Evolutionary conservation across 1,140 invertebrate species (phyloP).

Genomic region (Calliphora vicina): DNA sequence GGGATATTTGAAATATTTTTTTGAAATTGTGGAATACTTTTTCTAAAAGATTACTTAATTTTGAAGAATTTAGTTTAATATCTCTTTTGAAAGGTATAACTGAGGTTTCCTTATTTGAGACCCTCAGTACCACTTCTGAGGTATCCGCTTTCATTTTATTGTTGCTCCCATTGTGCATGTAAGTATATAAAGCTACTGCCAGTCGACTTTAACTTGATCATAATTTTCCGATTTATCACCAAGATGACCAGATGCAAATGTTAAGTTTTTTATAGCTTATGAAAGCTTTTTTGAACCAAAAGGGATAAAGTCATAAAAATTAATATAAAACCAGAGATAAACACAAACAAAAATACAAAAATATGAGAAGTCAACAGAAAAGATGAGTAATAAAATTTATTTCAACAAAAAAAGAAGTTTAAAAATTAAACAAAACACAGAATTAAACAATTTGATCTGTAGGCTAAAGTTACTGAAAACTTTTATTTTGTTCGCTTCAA

Average conservation of each 20-base stretch:
- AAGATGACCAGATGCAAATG: constrained; percentile 3
- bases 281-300: neutral
- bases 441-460: neutral
- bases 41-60: no score
- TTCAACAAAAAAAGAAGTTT: neutral
- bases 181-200: neutral
- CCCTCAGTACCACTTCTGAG: no score
- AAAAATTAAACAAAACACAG: neutral
- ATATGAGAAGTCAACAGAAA: neutral
- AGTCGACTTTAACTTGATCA: neutral
- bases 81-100: no score
- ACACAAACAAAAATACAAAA: neutral
- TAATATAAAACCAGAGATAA: neutral
- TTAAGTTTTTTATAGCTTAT: neutral
- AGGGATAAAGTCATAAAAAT: constrained; percentile 32
- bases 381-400: constrained; percentile 15
- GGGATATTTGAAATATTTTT: no score
- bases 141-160: no score
- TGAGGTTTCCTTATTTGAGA: no score
- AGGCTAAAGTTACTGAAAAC: no score
- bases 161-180: no score
- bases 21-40: no score
- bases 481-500: neutral
- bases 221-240: neutral
- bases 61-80: no score